phyloP scores from a whole-genome alignment of 30 jellyfish, hydroid and myxozoan species.

The Cassiopea xamachana region DNA sequence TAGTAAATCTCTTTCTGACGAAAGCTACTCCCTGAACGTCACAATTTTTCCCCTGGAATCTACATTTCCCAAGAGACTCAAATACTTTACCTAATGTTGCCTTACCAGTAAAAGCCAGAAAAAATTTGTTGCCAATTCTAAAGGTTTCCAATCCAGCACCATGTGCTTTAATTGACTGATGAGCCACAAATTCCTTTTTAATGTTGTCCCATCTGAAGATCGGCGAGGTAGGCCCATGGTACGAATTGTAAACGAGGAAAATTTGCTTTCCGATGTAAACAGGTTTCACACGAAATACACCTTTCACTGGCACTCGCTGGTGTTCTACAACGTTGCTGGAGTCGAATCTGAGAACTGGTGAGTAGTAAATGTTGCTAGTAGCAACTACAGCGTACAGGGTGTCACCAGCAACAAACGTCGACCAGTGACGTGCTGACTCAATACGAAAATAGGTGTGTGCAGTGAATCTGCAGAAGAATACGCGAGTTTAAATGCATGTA shows the following conservation, averaged over 20 bases:
- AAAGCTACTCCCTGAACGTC: no score
- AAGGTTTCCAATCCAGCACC: slow-evolving; percentile 92
- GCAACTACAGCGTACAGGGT: slow-evolving; percentile 83
- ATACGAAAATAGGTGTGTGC: slow-evolving; percentile 50
- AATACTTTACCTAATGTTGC: background rate
- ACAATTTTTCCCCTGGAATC: no score
- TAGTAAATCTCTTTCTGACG: no score
- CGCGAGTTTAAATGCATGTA: background rate
- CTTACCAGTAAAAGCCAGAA: slow-evolving; percentile 87
- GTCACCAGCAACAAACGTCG: slow-evolving; percentile 79
- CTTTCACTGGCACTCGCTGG: slow-evolving; percentile 74
- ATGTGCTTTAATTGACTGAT: slow-evolving; percentile 71
- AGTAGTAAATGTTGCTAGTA: slow-evolving; percentile 58
- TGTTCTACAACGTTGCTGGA: slow-evolving; percentile 54
- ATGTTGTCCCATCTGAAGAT: slow-evolving; percentile 70
- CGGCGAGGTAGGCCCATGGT: slow-evolving; percentile 69
- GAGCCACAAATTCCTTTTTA: slow-evolving; percentile 42
- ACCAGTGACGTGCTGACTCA: slow-evolving; percentile 84
- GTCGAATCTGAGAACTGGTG: slow-evolving; percentile 70
- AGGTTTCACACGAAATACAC: slow-evolving; percentile 83
- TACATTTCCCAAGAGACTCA: no score
- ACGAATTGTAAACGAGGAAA: slow-evolving; percentile 50
- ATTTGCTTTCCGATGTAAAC: slow-evolving; percentile 48
- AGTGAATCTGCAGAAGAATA: slow-evolving; percentile 57
- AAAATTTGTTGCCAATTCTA: slow-evolving; percentile 63